A percentile compares a stretch with the other conserved stretches of the same genome.
These are phyloP conservation scores for Aphidius ervi DNA, from an alignment of 1,140 invertebrate species.

Conservation along the genomic window DNA sequence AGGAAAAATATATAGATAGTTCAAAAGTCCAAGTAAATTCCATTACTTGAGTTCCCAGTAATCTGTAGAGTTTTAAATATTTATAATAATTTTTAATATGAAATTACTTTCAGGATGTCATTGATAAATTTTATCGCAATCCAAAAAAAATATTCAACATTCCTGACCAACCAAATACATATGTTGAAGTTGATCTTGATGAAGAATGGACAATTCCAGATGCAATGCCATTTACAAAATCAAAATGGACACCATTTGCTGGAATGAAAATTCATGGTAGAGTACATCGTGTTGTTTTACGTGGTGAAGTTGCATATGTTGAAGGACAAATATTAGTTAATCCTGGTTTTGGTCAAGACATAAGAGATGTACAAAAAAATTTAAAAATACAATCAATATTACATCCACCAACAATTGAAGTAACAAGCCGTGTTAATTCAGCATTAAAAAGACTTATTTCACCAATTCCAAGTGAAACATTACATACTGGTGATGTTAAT, in stretches of 20 bases:
- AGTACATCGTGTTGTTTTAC: conserved; percentile 87
- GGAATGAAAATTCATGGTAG: conserved; percentile 83
- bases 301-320: conserved; percentile 94
- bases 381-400: conserved; percentile 29
- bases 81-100: too few relatives aligned
- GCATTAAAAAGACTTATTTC: too few relatives aligned
- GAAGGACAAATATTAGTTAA: conserved; percentile 89
- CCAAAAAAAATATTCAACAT: conserved; percentile 93
- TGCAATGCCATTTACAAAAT: conserved; percentile 78
- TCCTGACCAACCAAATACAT: conserved; percentile 94
- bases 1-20: background rate
- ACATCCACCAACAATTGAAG: conserved; percentile 18
- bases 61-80: background rate
- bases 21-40: too few relatives aligned
- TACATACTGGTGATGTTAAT: too few relatives aligned
- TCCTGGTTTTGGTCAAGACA: conserved; percentile 87
- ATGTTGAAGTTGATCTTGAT: conserved; percentile 91
- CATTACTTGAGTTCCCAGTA: conserved; percentile 14
- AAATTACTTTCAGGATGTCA: conserved; percentile 63
- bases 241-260: conserved; percentile 96
- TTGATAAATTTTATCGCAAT: conserved; percentile 89
- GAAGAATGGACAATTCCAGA: conserved; percentile 90
- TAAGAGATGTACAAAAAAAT: conserved; percentile 58
- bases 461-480: too few relatives aligned
- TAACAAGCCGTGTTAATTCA: conserved; percentile 58